Base-by-base conservation (phyloP, 2,888 invertebrate species). In the Osedax frankpressi region DNA sequence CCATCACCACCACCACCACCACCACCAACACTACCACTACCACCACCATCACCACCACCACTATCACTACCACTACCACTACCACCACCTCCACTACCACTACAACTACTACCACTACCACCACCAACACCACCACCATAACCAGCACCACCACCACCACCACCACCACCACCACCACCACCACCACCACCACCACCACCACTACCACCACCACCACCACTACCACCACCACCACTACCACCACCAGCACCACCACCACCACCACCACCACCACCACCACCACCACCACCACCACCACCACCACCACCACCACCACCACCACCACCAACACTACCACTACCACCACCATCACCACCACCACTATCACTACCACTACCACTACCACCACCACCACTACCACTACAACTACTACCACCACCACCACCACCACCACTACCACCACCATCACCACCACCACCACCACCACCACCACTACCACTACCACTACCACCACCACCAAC, bases 351-450 rank as follows among this genome's bases (percentile, higher is more conserved):
- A 28, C 72, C 60, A 1, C 72, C 62, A 72, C 72, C 62, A 69
- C 72, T 72, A 72, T 25, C 65, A 72, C 67, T 72, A 72, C 71
- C 59, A 71, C 71, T 71, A 71, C 71, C n/a, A 63, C 71, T 71
- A 59, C 71, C 65, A 25, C 60, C 60, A 62, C 63, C 60, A 65
- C 72, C 60, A 69, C 72, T 71, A 65, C 72, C 60, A 28, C 72
- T 71, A 1, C 72, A 62, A 72, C 72, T 72, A 69, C 72, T 72
- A 72, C 29, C 65, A 72, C 67, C 65, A 72, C 71, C 59, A 71
- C 71, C 59, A 71, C 71, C n/a, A 63, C 71, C 59, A 59, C 71
- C 65, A 25, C 60, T 71, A 62, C 63, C 60, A 65, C 72, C 60
- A 69, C 72, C 60, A 65, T 62, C 60, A 28, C 72, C 60, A 1